A percentile compares a stretch with the other conserved stretches of the same genome.
Evolutionary conservation across 1,140 invertebrate species (phyloP).

Genomic region (Capitella teleta): DNA sequence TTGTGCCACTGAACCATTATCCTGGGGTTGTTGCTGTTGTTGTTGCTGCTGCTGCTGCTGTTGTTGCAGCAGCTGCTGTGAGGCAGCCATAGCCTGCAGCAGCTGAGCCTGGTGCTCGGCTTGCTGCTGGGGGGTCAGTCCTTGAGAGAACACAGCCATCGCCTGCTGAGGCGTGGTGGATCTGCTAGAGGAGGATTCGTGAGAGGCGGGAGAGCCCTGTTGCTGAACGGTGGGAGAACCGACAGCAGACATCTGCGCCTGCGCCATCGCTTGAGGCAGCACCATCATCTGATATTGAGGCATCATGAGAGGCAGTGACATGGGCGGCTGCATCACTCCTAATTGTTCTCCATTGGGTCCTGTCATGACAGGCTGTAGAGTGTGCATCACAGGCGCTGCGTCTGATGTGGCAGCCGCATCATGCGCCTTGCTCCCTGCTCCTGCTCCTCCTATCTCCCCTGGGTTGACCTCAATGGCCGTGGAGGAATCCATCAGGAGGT

Average conservation of each 20-base stretch:
- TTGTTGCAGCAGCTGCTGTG: background rate
- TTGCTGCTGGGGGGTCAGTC: background rate
- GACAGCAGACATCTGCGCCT: background rate
- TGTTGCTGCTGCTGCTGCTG: conserved; percentile 1
- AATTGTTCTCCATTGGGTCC: too few relatives aligned
- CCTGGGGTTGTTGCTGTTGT: background rate
- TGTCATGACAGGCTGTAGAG: too few relatives aligned
- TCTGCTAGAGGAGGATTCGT: background rate
- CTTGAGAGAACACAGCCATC: too few relatives aligned
- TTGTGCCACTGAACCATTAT: background rate
- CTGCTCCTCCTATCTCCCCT: too few relatives aligned
- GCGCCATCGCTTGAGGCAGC: background rate
- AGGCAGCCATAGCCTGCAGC: background rate
- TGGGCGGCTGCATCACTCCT: background rate
- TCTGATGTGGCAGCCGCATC: too few relatives aligned
- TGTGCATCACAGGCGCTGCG: too few relatives aligned
- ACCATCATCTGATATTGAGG: background rate
- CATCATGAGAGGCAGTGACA: background rate
- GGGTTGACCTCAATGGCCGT: too few relatives aligned
- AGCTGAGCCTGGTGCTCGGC: background rate
- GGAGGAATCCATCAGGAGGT: too few relatives aligned
- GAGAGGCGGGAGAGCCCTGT: background rate
- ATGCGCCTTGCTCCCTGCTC: too few relatives aligned
- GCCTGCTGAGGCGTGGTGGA: background rate
- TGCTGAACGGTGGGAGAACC: background rate